Base-by-base conservation (phyloP, 2,797 vertebrate species). In the Manis javanica region DNA sequence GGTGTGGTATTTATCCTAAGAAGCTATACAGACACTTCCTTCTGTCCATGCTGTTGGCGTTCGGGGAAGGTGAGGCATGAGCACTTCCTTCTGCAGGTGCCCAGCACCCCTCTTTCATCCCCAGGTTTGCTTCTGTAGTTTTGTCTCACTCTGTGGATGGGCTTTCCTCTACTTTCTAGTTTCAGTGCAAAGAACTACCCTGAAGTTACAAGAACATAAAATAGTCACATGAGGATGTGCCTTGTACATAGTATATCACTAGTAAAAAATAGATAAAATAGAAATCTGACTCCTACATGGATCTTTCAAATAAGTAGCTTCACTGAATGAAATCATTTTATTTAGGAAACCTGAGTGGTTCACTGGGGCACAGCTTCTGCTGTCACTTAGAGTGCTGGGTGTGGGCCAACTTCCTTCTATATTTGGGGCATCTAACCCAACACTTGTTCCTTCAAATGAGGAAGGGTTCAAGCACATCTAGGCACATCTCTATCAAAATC, bases 1-100 rank as follows among this genome's bases (percentile, higher is more conserved):
- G 4, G 11, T 4, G 11, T 42, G 55, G 39, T 31, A 10, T 0
- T 1, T 4, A 37, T 3, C 2, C 5, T 15, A 18, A 10, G 12
- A 21, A 26, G 68, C 42, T 88, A 42, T 19, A 42, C 55, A 34
- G 23, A 68, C 5, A 9, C 19, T 55, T 11, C 46, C 46, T 46
- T 10, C 2, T 12, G 10, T 46, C 11, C 55, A 24, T 57, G 10
- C 37, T 14, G 34, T 19, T 66, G 72, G 63, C 57, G 34, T 19
- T 84, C 16, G 71, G 21, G 2, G 49, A 85, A 53, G 23, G 31
- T 59, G 68, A 68, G 13, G 11, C 0, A 12, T 61, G 39, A 53
- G 49, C 63, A 13, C 39, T 29, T 63, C 11, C 21, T 59, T 46
- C 42, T 31, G 46, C 23, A 18, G 46, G 46, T 37, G 61, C 15